Conservation (phyloP, 2,113 vertebrate species). For the Nesoenas mayeri region DNA sequence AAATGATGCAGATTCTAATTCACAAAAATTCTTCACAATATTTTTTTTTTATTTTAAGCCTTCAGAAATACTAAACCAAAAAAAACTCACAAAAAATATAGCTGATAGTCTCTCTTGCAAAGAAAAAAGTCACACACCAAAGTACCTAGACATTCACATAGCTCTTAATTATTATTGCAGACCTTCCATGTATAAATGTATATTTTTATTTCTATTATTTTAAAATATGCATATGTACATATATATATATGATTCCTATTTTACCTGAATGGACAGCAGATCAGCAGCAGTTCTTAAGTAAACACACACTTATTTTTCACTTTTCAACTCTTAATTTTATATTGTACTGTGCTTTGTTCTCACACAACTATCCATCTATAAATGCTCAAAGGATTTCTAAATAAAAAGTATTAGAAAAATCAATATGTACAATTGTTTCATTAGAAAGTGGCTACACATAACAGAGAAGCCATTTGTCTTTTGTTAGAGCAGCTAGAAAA, state of each 20-base stretch:
- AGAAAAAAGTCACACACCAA: background rate
- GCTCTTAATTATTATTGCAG: background rate
- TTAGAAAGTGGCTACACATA: accelerated
- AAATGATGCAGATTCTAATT: background rate
- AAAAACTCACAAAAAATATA: background rate
- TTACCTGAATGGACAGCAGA: background rate
- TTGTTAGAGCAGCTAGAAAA: background rate
- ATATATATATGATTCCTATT: background rate
- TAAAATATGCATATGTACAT: background rate
- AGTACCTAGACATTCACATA: background rate
- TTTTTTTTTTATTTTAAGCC: background rate
- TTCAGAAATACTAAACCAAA: background rate
- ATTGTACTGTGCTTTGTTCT: background rate
- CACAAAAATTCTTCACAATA: background rate
- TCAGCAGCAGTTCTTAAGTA: background rate
- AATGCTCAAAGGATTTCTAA: background rate
- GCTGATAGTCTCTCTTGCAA: background rate
- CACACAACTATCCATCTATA: background rate
- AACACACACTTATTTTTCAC: background rate
- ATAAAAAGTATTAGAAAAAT: background rate
- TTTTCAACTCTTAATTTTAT: background rate
- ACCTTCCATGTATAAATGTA: background rate
- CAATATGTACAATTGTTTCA: background rate
- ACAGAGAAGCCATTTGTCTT: background rate
- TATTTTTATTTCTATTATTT: background rate